These are phyloP conservation scores for Luehdorfia chinensis DNA, from an alignment of 1,140 invertebrate genomes.

Conservation along the genomic window DNA sequence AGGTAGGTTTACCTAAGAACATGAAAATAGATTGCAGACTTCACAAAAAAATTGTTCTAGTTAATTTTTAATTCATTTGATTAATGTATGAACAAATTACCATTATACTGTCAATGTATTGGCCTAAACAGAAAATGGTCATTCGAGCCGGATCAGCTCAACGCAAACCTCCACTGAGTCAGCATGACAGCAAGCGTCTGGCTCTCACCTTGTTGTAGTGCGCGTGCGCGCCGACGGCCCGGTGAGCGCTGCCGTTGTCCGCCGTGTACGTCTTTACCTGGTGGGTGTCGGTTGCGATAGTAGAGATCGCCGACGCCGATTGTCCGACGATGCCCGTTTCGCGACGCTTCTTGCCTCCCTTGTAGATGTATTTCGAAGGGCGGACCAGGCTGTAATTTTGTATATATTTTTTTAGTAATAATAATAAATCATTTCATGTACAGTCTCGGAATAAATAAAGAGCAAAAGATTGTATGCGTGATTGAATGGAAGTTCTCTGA, in stretches of 20 bases:
- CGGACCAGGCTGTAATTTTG: constrained; percentile 54
- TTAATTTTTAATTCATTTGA: no score
- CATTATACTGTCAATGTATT: no score
- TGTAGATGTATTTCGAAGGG: constrained; percentile 66
- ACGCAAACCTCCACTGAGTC: not conserved
- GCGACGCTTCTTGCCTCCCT: constrained; percentile 64
- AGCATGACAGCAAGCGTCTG: constrained; percentile 44
- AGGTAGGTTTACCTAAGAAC: no score
- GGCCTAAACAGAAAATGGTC: no score
- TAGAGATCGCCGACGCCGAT: constrained; percentile 59
- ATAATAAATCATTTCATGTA: not conserved
- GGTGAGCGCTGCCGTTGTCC: constrained; percentile 90
- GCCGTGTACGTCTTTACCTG: constrained; percentile 97
- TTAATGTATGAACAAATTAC: no score
- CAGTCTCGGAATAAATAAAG: no score
- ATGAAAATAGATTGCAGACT: no score
- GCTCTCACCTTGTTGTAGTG: constrained; percentile 93
- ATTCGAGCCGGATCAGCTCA: no score
- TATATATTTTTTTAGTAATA: constrained; percentile 4
- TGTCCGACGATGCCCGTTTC: constrained; percentile 31
- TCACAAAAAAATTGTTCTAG: no score
- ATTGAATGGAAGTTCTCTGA: no score
- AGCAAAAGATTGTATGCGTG: no score
- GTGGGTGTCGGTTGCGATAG: constrained; percentile 70
- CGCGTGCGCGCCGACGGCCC: constrained; percentile 84